Evolutionary conservation across 1,140 invertebrate genomes (phyloP).

Genomic region (Asbolus verrucosus): DNA sequence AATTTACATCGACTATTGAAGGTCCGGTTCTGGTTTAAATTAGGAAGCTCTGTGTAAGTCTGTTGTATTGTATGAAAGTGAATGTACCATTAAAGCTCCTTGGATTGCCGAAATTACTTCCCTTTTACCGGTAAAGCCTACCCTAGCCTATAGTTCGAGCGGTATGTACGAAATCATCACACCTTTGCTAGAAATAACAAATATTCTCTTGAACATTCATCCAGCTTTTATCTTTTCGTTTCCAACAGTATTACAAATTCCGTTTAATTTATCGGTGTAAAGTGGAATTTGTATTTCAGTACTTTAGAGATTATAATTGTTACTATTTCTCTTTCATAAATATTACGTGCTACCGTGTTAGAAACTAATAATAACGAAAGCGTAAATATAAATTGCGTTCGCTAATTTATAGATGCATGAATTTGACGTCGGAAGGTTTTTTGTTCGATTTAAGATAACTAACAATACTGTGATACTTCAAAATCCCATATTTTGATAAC

Average conservation of each 20-base stretch:
- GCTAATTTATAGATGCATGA: too few relatives aligned
- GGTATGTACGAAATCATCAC: conserved; percentile 8
- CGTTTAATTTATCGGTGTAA: conserved; percentile 6
- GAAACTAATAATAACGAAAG: too few relatives aligned
- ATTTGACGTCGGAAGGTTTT: too few relatives aligned
- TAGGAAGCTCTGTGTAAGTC: conserved; percentile 6
- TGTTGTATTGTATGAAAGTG: conserved; percentile 32
- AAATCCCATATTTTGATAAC: too few relatives aligned
- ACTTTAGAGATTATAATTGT: too few relatives aligned
- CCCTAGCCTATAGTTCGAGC: not conserved
- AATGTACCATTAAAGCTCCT: conserved; percentile 20
- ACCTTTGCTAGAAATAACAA: too few relatives aligned
- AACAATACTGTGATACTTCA: too few relatives aligned
- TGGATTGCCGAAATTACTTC: conserved; percentile 20
- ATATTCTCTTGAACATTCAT: not conserved
- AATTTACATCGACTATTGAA: conserved; percentile 33
- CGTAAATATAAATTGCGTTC: too few relatives aligned
- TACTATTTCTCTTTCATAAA: too few relatives aligned
- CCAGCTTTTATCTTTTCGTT: not conserved
- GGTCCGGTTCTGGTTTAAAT: conserved; percentile 17
- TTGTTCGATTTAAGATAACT: too few relatives aligned
- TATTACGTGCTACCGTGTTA: too few relatives aligned
- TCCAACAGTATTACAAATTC: not conserved
- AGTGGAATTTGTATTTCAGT: too few relatives aligned
- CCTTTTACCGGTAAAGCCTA: conserved; percentile 17